A percentile compares a stretch with the other conserved stretches of the same genome.
Evolutionary conservation across 2,797 vertebrate genomes (phyloP).

Genomic region (Halcyon chelicuti): DNA sequence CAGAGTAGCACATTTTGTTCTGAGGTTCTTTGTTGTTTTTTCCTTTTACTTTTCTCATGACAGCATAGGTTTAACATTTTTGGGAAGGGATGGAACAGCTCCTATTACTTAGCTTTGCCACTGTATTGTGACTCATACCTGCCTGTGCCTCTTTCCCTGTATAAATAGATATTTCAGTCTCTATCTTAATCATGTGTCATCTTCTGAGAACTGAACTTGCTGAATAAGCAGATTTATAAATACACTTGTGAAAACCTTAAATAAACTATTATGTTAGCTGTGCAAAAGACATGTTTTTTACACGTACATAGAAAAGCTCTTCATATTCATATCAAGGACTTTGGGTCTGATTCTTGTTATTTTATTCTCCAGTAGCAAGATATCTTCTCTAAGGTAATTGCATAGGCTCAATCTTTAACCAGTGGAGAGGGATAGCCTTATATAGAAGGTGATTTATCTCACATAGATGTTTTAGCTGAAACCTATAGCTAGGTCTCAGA

Average conservation of each 20-base stretch:
- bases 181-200: neutral
- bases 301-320: neutral
- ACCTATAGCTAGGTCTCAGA: neutral
- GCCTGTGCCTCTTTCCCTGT: neutral
- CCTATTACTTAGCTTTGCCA: neutral
- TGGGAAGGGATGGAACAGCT: neutral
- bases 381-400: neutral
- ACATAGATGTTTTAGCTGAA: neutral
- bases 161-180: neutral
- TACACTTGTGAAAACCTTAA: neutral
- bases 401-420: neutral
- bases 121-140: conserved; percentile 2
- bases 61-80: neutral
- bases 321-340: neutral
- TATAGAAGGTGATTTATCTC: neutral
- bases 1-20: neutral
- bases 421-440: neutral
- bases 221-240: neutral
- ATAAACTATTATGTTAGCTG: neutral
- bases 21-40: neutral
- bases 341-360: neutral
- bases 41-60: neutral
- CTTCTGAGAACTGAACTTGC: neutral
- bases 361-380: neutral
- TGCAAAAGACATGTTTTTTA: neutral